Evolutionary conservation across 2,888 invertebrate genomes (phyloP).

Genomic region (Pristionchus japonicus): DNA sequence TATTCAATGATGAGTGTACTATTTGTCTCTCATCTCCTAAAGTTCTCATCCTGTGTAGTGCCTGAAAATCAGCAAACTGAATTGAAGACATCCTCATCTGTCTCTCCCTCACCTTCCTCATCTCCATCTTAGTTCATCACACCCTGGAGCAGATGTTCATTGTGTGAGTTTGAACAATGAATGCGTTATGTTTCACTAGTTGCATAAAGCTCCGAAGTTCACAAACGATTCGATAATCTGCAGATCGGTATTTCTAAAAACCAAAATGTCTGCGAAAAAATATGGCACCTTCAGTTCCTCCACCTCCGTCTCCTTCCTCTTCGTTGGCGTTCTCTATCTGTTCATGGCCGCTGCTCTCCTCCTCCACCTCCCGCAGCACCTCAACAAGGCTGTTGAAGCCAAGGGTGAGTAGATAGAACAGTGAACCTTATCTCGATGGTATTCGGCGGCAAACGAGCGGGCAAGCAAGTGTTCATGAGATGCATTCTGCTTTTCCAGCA

Average conservation of each 20-base stretch:
- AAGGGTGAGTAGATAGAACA: background rate
- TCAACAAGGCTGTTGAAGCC: constrained; percentile 1
- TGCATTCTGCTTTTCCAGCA: no score
- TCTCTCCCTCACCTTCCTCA: constrained; percentile 16
- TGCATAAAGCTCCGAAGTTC: background rate
- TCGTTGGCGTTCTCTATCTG: background rate
- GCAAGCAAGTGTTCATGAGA: no score
- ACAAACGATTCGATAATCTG: background rate
- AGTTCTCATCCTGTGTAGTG: background rate
- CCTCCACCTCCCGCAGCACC: background rate
- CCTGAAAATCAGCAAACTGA: background rate
- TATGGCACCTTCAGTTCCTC: background rate
- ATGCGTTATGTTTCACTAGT: no score
- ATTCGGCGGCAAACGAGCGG: no score
- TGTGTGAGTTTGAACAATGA: background rate
- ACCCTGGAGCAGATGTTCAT: constrained; percentile 37
- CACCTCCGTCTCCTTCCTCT: background rate
- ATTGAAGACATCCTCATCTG: constrained; percentile 1
- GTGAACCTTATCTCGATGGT: no score
- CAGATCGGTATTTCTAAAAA: no score
- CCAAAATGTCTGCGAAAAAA: no score
- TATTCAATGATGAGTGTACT: no score
- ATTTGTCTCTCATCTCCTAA: no score
- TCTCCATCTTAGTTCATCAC: constrained; percentile 23
- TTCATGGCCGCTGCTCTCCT: background rate